These are phyloP conservation scores for Spialia ferax DNA, from an alignment of 2,888 invertebrate species.

Conservation along the genomic window DNA sequence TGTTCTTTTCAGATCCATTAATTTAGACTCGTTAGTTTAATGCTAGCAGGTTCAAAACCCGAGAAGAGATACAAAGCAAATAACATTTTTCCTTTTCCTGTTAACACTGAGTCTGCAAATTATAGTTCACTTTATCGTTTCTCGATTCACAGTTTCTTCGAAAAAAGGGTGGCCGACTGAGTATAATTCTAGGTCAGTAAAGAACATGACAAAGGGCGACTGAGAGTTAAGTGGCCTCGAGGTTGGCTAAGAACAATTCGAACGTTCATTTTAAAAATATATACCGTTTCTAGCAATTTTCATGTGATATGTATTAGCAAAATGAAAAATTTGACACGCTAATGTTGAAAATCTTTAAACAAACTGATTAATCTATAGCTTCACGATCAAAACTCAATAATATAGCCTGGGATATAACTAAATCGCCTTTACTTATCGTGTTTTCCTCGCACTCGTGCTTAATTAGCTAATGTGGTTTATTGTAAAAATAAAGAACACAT, in stretches of 20 bases:
- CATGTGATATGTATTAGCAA: background rate
- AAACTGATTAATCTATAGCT: no score
- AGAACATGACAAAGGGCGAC: constrained; percentile 22
- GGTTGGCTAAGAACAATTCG: background rate
- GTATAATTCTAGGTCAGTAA: constrained; percentile 4
- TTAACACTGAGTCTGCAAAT: background rate
- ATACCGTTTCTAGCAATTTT: no score
- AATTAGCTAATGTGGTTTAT: background rate
- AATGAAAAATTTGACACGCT: no score
- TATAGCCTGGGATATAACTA: no score
- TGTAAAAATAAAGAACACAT: background rate
- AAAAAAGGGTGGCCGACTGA: background rate
- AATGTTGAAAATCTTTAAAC: no score
- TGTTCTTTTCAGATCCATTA: constrained; percentile 36
- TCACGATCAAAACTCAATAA: no score
- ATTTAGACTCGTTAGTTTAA: constrained; percentile 42
- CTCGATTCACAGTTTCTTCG: constrained; percentile 10
- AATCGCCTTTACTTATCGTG: no score
- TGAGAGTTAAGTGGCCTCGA: constrained; percentile 6
- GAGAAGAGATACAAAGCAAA: background rate
- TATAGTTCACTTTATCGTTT: background rate
- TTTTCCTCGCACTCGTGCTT: no score
- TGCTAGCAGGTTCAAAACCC: background rate
- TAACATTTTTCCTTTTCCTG: background rate
- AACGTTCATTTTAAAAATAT: background rate